These are phyloP conservation scores for Corythoichthys haematopterus DNA, from an alignment of 2,113 vertebrate genomes.

Conservation along the genomic window DNA sequence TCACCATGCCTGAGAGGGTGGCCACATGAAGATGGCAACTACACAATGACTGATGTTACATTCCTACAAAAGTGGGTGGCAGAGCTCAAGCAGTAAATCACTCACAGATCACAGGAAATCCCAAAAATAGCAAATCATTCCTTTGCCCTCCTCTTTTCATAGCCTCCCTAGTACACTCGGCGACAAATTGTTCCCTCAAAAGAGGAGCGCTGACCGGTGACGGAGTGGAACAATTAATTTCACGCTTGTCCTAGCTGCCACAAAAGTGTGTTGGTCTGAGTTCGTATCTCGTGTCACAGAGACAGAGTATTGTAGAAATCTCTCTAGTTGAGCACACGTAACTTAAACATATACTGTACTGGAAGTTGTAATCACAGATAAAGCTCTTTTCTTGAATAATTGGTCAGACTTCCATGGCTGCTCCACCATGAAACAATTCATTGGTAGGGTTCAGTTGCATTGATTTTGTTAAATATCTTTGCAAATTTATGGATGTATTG, in stretches of 20 bases:
- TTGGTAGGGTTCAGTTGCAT: slow-evolving; percentile 57
- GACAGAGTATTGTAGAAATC: slow-evolving; percentile 49
- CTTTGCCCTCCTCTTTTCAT: slow-evolving; percentile 50
- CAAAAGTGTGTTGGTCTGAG: slow-evolving; percentile 87
- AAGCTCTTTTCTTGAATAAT: slow-evolving; percentile 14
- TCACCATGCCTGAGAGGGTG: background rate
- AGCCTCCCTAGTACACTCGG: slow-evolving; percentile 55
- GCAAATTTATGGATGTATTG: background rate
- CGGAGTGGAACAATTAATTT: slow-evolving; percentile 99
- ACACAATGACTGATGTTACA: slow-evolving; percentile 21
- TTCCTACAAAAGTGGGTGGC: slow-evolving; percentile 13
- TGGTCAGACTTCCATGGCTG: slow-evolving; percentile 7
- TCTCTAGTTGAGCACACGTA: slow-evolving; percentile 7
- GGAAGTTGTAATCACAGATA: slow-evolving; percentile 25
- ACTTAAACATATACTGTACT: slow-evolving; percentile 1
- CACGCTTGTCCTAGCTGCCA: slow-evolving; percentile 90
- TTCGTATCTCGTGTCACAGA: slow-evolving; percentile 80
- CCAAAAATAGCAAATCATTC: slow-evolving; percentile 40
- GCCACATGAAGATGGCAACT: background rate
- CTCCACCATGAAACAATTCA: slow-evolving; percentile 77
- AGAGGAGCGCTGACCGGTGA: slow-evolving; percentile 82
- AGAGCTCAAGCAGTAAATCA: slow-evolving; percentile 38
- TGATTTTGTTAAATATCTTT: background rate
- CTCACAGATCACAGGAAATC: slow-evolving; percentile 45
- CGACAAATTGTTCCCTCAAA: slow-evolving; percentile 89